Base-by-base conservation (phyloP, 2,888 invertebrate genomes). In the Timema podura region DNA sequence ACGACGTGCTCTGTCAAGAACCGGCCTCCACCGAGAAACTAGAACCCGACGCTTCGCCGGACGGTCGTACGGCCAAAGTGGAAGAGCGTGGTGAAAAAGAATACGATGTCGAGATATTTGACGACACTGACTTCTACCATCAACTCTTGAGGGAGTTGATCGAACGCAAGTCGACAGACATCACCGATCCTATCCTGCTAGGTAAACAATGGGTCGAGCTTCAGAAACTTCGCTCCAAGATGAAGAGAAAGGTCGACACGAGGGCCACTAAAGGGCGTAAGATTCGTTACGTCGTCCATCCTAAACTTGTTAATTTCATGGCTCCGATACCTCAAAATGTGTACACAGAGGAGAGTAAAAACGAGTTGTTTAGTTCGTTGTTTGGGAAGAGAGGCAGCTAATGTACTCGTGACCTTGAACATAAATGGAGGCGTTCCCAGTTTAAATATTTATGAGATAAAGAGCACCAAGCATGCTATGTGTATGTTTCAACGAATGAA, bases 51-150 rank as follows among this genome's bases (percentile, higher is more conserved):
- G 48, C 47, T 3, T 9, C 45, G 7, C 15, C 15, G 13, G 45
- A 67, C 6, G 30, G 59, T 8, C n/a, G 30, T 70, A 47, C 66
- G 51, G 59, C 66, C 30, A 54, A 48, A 46, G 68, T 72, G 49
- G 70, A 70, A 47, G 74, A 77, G 54, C 78, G 77, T 57, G 76
- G 71, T 8, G 78, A 82, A 71, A 87, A 87, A 75, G 88, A 90
- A 75, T 87, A 89, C 74, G 89, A 93, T 77, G 77, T 85, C 0
- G 93, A 98, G 82, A 92, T 98, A 77, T 98, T 95, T 82, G 97
- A 98, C 80, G 98, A 98, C 79, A 93, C 92, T 77, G 98, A 98
- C 79, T 98, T 98, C 80, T 98, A 98, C 81, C 96, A 97, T 81
- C 94, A 96, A 77, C 84, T 97, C 69, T 82, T 98, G 61, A 84